Conservation (phyloP, 2,113 vertebrate genomes). For the Macroglossus sobrinus region DNA sequence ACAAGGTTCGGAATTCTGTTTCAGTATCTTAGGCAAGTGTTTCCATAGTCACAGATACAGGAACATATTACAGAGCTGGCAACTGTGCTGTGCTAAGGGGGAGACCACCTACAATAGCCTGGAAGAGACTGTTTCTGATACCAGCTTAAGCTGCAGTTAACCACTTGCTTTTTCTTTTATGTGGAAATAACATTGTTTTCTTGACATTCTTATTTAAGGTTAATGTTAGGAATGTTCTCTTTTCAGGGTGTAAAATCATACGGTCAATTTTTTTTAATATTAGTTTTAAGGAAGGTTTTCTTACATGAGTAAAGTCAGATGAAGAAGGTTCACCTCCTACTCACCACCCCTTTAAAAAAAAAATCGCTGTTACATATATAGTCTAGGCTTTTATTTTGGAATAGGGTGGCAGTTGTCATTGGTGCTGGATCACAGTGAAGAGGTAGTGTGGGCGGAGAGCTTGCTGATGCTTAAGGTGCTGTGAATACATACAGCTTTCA, state of each 20-base stretch:
- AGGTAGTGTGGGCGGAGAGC: slow-evolving; percentile 71
- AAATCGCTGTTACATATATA: not conserved
- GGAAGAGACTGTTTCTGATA: not conserved
- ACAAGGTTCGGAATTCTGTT: not conserved
- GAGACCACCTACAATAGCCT: not conserved
- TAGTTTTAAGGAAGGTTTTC: not conserved
- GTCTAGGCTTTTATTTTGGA: slow-evolving; percentile 83
- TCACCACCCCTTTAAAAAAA: not conserved
- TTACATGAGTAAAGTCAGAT: not conserved
- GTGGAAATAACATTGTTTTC: not conserved
- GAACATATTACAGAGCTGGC: not conserved
- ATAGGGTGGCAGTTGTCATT: slow-evolving; percentile 71
- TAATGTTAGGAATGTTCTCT: not conserved
- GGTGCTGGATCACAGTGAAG: slow-evolving; percentile 73
- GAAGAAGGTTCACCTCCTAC: slow-evolving; percentile 8
- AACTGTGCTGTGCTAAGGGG: not conserved
- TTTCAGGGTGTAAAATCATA: not conserved
- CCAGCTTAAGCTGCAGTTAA: not conserved
- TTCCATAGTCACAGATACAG: not conserved
- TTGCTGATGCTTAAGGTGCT: slow-evolving; percentile 62
- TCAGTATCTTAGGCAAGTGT: slow-evolving; percentile 9
- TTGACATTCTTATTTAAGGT: not conserved
- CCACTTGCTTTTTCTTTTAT: not conserved
- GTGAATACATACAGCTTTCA: slow-evolving; percentile 34
- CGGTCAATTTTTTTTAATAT: not conserved